Percentiles rank a stretch among this genome's conserved stretches.
Evolutionary conservation across 2,113 vertebrate species (phyloP).

Genomic region (Campylorhamphus procurvoides): DNA sequence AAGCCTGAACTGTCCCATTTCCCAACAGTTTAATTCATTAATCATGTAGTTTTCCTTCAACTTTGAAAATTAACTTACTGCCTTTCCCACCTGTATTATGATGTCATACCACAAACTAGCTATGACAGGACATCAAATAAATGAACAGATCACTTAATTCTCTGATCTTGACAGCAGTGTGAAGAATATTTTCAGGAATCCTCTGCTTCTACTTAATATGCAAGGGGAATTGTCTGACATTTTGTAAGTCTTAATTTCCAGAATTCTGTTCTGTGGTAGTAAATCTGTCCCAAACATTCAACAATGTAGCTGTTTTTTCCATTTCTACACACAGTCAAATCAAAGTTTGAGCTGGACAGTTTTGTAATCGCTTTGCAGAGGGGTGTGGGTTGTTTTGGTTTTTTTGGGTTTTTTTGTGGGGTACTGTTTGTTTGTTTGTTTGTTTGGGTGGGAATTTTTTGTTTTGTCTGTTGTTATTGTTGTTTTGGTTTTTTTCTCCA

Average conservation of each 20-base stretch:
- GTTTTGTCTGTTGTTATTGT: not conserved
- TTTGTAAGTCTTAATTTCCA: constrained; percentile 3
- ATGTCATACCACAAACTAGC: not conserved
- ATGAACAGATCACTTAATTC: not conserved
- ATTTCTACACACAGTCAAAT: not conserved
- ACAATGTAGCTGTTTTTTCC: not conserved
- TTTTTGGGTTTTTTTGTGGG: rapidly evolving
- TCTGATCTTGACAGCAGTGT: not conserved
- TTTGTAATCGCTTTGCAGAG: not conserved
- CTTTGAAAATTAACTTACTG: not conserved
- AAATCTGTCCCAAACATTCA: not conserved
- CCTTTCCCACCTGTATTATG: not conserved
- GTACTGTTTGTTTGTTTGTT: not conserved
- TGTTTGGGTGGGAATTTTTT: not conserved
- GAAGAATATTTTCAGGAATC: not conserved
- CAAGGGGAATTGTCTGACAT: not conserved
- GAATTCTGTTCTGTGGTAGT: not conserved
- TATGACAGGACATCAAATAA: not conserved
- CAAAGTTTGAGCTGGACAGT: not conserved
- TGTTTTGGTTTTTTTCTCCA: not conserved
- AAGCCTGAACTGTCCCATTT: not conserved
- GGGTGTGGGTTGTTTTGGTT: too few species aligned
- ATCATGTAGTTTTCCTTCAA: not conserved
- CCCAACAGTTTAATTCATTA: not conserved
- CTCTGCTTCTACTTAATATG: not conserved